These are phyloP conservation scores for Artibeus lituratus DNA, from an alignment of 2,797 vertebrate genomes.

Conservation along the genomic window DNA sequence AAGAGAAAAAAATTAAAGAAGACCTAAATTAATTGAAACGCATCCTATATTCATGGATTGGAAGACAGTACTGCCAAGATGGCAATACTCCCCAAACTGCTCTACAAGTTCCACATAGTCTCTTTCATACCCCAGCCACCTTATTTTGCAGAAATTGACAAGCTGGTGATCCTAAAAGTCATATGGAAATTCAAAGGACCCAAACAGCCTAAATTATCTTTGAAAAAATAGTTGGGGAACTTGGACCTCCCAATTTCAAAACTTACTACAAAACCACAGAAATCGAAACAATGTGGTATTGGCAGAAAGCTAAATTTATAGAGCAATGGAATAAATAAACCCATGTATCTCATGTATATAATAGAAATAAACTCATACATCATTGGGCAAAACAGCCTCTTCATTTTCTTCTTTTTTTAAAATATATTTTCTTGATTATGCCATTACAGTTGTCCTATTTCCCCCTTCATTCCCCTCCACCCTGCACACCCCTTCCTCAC, in stretches of 20 bases:
- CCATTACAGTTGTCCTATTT: too few species aligned
- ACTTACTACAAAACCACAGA: not conserved
- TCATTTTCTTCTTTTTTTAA: too few species aligned
- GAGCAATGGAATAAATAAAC: not conserved
- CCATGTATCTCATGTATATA: not conserved
- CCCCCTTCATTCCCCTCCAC: too few species aligned
- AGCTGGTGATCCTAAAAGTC: not conserved
- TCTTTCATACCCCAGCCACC: not conserved
- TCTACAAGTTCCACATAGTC: not conserved
- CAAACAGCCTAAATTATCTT: not conserved
- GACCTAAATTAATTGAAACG: not conserved
- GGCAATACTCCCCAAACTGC: not conserved
- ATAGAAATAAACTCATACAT: not conserved
- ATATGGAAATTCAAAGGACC: not conserved
- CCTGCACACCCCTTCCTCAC: too few species aligned
- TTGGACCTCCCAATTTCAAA: not conserved
- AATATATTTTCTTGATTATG: too few species aligned
- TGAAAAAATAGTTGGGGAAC: not conserved
- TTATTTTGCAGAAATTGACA: not conserved
- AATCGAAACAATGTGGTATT: not conserved
- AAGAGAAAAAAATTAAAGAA: not conserved
- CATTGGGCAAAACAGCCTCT: not conserved
- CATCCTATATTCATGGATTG: not conserved
- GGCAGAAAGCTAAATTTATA: not conserved
- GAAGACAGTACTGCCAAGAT: not conserved